These are phyloP conservation scores for Callipepla squamata DNA, from an alignment of 2,113 vertebrate species.

Conservation along the genomic window DNA sequence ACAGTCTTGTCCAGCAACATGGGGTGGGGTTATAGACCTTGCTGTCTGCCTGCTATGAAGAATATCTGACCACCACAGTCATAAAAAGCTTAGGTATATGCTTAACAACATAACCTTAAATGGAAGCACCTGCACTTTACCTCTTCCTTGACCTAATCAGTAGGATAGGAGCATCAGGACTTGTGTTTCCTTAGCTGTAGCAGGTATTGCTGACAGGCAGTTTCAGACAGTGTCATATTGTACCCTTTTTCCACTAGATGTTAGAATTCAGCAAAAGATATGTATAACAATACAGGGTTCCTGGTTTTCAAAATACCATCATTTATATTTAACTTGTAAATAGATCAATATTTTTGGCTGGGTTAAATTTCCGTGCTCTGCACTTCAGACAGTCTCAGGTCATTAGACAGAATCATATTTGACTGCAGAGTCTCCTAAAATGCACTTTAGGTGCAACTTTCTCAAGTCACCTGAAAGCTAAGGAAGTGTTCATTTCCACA, in stretches of 20 bases:
- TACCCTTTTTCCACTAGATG: neutral
- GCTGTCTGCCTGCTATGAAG: neutral
- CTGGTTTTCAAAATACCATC: neutral
- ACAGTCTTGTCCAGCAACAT: neutral
- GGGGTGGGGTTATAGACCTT: rapidly evolving
- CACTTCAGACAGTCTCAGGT: neutral
- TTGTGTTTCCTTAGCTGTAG: neutral
- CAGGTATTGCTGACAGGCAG: neutral
- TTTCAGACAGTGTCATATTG: neutral
- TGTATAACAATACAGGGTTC: neutral
- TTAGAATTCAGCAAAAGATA: neutral
- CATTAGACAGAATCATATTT: neutral
- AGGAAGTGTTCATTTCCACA: neutral
- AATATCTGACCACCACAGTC: rapidly evolving
- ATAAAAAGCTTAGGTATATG: neutral
- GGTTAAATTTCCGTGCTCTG: neutral
- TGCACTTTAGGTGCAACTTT: neutral
- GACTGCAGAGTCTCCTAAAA: neutral
- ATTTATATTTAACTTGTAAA: neutral
- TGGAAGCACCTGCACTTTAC: neutral
- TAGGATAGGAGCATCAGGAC: neutral
- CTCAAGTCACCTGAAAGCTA: neutral
- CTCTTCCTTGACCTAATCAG: neutral
- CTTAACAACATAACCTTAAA: neutral
- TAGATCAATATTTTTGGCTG: neutral